Evolutionary conservation across 2,113 vertebrate genomes (phyloP).

Genomic region (Galbula dea): DNA sequence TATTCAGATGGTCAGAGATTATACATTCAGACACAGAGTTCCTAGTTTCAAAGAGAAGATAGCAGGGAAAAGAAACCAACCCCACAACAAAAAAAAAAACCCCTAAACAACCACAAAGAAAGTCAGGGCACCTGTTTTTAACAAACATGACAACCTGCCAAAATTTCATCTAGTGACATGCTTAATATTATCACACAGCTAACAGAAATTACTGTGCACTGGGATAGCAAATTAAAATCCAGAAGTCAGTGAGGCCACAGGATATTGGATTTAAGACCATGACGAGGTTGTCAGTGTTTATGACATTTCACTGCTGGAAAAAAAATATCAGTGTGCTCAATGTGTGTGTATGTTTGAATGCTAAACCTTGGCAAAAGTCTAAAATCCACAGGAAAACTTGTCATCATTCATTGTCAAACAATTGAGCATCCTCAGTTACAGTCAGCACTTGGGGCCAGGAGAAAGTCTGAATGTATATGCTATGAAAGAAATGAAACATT

Average conservation of each 20-base stretch:
- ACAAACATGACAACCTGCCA: slow-evolving; percentile 40
- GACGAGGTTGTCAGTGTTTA: slow-evolving; percentile 7
- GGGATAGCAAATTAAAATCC: slow-evolving; percentile 52
- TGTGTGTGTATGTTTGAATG: not conserved
- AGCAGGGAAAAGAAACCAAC: not conserved
- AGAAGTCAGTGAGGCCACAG: not conserved
- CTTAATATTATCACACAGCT: slow-evolving; percentile 22
- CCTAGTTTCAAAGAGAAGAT: not conserved
- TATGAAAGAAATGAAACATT: not conserved
- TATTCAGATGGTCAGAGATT: not conserved
- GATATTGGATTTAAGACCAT: slow-evolving; percentile 51
- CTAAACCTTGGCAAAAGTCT: not conserved
- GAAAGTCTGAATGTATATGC: not conserved
- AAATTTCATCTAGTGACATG: slow-evolving; percentile 6
- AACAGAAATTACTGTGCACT: slow-evolving; percentile 52
- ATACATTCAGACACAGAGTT: not conserved
- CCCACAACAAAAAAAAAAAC: no score
- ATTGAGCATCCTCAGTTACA: not conserved
- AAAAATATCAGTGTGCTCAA: not conserved
- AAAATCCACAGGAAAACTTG: not conserved
- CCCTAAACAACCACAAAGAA: no score
- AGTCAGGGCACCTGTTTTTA: not conserved
- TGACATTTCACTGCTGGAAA: slow-evolving; percentile 1
- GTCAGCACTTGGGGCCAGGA: not conserved
- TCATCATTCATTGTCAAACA: not conserved